Conservation (phyloP, 2,113 vertebrate species). For the Colius striatus region DNA sequence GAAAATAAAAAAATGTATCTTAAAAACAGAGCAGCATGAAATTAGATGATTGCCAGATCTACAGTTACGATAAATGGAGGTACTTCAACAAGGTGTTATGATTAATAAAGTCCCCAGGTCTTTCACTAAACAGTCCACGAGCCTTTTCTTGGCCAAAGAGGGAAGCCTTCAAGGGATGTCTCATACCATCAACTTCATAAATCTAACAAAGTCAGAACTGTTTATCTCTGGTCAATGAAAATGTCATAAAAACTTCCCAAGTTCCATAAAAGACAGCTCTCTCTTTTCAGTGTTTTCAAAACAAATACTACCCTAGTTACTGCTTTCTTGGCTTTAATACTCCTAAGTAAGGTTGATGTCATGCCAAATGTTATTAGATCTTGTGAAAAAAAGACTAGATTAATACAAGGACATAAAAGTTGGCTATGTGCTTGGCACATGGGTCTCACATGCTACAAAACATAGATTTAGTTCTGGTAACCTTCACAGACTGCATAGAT, state of each 20-base stretch:
- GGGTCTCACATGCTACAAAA: neutral
- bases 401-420: neutral
- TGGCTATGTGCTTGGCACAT: neutral
- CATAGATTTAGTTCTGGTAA: neutral
- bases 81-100: neutral
- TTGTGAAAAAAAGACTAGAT: neutral
- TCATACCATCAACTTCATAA: neutral
- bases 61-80: neutral
- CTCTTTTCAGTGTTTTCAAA: neutral
- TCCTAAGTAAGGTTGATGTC: neutral
- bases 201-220: neutral
- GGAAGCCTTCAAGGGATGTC: neutral
- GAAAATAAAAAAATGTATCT: neutral
- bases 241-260: neutral
- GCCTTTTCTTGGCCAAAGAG: neutral
- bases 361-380: neutral
- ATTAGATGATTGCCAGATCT: neutral
- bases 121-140: neutral
- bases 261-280: neutral
- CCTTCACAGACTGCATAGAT: neutral
- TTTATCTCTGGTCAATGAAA: neutral
- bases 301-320: neutral
- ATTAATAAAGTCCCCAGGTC: neutral
- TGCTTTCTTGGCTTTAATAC: neutral
- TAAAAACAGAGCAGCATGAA: neutral